A percentile compares a stretch with the other conserved stretches of the same genome.
Conservation (phyloP, 2,113 vertebrate species). For the Pseudopodoces humilis region DNA sequence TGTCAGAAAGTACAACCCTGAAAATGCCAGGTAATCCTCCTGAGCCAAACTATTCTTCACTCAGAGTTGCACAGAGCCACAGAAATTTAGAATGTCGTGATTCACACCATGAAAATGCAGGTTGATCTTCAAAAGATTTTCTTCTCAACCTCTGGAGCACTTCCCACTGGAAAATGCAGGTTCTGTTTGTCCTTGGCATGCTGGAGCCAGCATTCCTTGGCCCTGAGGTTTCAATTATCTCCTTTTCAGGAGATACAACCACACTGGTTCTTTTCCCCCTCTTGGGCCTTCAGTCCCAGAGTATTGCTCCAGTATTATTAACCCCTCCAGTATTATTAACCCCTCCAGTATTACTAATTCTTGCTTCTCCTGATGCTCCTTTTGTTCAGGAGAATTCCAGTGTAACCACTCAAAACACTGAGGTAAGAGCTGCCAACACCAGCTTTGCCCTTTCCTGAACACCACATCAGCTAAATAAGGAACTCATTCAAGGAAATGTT, state of each 20-base stretch:
- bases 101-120: neutral
- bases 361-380: neutral
- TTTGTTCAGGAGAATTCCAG: neutral
- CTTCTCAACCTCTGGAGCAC: slow-evolving; percentile 6
- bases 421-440: neutral
- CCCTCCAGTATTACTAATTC: neutral
- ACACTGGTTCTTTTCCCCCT: neutral
- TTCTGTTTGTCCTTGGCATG: neutral
- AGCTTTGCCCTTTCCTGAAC: neutral
- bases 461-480: neutral
- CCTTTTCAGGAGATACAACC: neutral
- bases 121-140: neutral
- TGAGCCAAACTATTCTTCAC: neutral
- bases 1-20: neutral
- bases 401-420: neutral
- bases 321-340: neutral
- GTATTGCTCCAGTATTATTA: neutral
- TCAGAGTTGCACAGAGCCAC: neutral
- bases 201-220: neutral
- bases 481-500: neutral
- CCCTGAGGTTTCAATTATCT: neutral
- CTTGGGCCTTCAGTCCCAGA: neutral
- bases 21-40: neutral
- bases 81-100: neutral
- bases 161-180: slow-evolving; percentile 14